A percentile compares a stretch with the other conserved stretches of the same genome.
Evolutionary conservation across 35 echinoderm and acorn worm genomes (phyloP).

Genomic region (Diadema setosum): DNA sequence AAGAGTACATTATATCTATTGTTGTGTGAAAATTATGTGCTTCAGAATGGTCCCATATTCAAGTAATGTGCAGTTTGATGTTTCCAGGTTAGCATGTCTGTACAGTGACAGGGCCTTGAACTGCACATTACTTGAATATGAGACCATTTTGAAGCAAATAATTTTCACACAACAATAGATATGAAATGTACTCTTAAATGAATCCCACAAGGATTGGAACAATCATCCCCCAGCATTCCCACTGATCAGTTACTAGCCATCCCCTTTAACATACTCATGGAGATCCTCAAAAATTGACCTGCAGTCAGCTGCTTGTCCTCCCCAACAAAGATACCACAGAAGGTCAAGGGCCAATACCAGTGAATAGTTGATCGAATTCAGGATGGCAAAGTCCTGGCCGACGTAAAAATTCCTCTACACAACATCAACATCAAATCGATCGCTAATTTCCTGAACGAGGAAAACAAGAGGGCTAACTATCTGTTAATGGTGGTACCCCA

Average conservation of each 20-base stretch:
- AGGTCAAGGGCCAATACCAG: constrained; percentile 19
- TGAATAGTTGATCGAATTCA: constrained; percentile 34
- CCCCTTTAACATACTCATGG: constrained; percentile 10
- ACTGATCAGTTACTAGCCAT: constrained; percentile 20
- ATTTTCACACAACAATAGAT: neutral
- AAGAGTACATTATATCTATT: too few relatives aligned
- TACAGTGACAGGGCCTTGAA: too few relatives aligned
- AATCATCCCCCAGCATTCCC: neutral
- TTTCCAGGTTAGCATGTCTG: too few relatives aligned
- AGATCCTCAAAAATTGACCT: constrained; percentile 50
- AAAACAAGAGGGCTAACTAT: constrained; percentile 34
- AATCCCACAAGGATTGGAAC: constrained; percentile 51
- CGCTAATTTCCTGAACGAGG: neutral
- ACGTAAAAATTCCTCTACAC: neutral
- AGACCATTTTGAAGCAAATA: too few relatives aligned
- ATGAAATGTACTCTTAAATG: constrained; percentile 50
- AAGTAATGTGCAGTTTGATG: too few relatives aligned
- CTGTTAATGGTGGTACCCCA: constrained; percentile 1
- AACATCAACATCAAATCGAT: constrained; percentile 45
- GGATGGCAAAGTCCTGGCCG: constrained; percentile 19
- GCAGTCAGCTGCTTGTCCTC: neutral
- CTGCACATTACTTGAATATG: too few relatives aligned
- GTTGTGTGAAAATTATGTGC: too few relatives aligned
- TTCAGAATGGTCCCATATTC: too few relatives aligned
- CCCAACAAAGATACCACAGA: neutral